phyloP scores from a whole-genome alignment of 2,113 vertebrate species.

The Prinia subflava region DNA sequence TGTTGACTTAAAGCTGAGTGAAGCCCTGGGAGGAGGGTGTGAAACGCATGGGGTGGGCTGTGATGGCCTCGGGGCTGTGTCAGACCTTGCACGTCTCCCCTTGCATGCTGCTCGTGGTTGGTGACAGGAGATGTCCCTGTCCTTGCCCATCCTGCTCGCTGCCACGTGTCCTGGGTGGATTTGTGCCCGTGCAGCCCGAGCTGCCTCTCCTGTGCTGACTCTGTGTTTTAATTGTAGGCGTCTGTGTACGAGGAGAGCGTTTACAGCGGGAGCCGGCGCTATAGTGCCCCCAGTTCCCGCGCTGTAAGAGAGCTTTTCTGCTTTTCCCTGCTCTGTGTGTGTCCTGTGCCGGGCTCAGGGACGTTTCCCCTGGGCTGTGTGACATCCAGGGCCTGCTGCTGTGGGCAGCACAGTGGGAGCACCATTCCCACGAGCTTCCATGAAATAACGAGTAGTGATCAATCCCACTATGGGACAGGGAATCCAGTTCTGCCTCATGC shows the following conservation, averaged over 20 bases:
- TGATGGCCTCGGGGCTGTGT: not conserved
- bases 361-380: rapidly evolving
- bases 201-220: not conserved
- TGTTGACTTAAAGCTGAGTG: rapidly evolving
- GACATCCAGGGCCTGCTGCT: not conserved
- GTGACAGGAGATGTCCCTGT: not conserved
- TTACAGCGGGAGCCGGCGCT: slow-evolving; percentile 68
- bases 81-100: not conserved
- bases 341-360: not conserved
- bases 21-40: not conserved
- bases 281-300: slow-evolving; percentile 65
- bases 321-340: not conserved
- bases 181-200: not conserved
- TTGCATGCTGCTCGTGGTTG: not conserved
- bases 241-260: slow-evolving; percentile 77
- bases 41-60: not conserved
- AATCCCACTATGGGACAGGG: rapidly evolving
- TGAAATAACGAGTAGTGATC: not conserved
- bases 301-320: slow-evolving; percentile 81
- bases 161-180: rapidly evolving
- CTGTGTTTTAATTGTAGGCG: slow-evolving; percentile 70
- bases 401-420: not conserved
- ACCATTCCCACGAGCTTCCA: rapidly evolving
- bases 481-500: rapidly evolving
- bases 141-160: not conserved